phyloP scores from a whole-genome alignment of 1,140 invertebrate genomes.

The Listronotus bonariensis region DNA sequence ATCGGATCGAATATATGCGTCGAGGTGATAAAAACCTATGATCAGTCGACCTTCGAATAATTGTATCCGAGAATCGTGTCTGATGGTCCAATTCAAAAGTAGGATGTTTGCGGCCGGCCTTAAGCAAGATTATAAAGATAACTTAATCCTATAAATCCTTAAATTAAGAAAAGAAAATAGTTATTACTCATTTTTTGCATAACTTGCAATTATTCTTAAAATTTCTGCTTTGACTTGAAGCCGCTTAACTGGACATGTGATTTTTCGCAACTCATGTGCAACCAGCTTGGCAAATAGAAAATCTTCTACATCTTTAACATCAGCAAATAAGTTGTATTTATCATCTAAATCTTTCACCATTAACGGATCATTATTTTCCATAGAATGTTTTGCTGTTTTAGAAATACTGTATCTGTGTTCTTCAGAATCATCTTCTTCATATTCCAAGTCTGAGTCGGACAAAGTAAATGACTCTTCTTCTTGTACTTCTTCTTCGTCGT shows the following conservation, averaged over 20 bases:
- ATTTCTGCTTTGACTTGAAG: neutral
- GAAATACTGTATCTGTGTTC: too few relatives aligned
- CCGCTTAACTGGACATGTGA: neutral
- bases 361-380: neutral
- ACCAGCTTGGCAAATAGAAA: neutral
- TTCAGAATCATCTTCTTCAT: neutral
- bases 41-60: too few relatives aligned
- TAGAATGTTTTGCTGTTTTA: neutral
- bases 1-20: too few relatives aligned
- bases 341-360: neutral
- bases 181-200: neutral
- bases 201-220: neutral
- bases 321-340: neutral
- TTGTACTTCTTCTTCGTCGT: neutral
- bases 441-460: neutral
- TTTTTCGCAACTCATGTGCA: neutral
- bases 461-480: neutral
- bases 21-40: too few relatives aligned
- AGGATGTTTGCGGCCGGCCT: too few relatives aligned
- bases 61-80: too few relatives aligned
- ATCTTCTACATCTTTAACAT: neutral
- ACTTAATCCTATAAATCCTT: too few relatives aligned
- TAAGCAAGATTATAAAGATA: too few relatives aligned
- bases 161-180: too few relatives aligned
- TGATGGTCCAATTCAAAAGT: too few relatives aligned